These are phyloP conservation scores for Cryptoprocta ferox DNA, from an alignment of 2,797 vertebrate species.

Conservation along the genomic window DNA sequence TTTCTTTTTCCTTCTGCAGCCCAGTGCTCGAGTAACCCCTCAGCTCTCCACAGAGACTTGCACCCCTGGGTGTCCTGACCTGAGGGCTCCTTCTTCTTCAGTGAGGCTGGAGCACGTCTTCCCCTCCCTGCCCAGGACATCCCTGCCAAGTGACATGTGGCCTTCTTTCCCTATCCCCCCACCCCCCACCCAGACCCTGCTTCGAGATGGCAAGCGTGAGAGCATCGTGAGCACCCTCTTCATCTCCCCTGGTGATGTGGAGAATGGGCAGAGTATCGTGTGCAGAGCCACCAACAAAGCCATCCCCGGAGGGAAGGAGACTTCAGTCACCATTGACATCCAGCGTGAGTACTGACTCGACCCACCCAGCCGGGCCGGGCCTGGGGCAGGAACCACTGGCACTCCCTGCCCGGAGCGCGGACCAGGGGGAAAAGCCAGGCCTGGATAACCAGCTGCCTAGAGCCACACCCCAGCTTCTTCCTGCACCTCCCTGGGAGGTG, in stretches of 20 bases:
- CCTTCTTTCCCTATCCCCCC: not conserved
- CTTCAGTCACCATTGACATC: conserved; percentile 97
- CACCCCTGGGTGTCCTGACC: not conserved
- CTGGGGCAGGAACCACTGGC: no score
- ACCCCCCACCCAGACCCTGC: conserved; percentile 89
- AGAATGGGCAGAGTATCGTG: conserved; percentile 95
- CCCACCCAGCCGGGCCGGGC: not conserved
- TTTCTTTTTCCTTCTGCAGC: not conserved
- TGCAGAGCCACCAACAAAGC: conserved; percentile 98
- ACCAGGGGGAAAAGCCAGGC: not conserved
- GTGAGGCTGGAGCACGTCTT: not conserved
- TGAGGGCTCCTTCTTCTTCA: not conserved
- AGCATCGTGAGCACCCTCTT: conserved; percentile 97
- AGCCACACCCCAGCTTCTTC: not conserved
- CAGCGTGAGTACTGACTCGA: conserved; percentile 92
- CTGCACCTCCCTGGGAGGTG: rapidly evolving
- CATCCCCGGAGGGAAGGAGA: conserved; percentile 95
- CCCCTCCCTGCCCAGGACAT: not conserved
- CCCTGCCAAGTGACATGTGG: not conserved
- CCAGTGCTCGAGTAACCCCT: not conserved
- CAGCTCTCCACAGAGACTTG: not conserved
- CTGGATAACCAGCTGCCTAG: not conserved
- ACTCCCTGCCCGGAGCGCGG: rapidly evolving
- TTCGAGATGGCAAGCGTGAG: conserved; percentile 94
- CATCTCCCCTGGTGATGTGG: conserved; percentile 94